These are phyloP conservation scores for Sericinus montela DNA, from an alignment of 2,888 invertebrate genomes.

Conservation along the genomic window DNA sequence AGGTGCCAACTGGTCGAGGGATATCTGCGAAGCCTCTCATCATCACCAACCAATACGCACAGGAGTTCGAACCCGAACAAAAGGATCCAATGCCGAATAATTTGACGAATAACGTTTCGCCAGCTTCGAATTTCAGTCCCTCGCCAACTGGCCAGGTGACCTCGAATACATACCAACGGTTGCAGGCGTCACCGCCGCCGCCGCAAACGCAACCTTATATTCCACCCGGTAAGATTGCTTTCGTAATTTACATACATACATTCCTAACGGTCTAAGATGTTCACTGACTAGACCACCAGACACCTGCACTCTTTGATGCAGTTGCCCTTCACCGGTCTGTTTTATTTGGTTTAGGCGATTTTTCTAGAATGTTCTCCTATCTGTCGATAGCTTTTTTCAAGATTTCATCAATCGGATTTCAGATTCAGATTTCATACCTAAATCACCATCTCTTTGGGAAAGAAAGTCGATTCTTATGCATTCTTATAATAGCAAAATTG, in stretches of 20 bases:
- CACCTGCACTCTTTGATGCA: too few relatives aligned
- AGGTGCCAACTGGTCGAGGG: constrained; percentile 68
- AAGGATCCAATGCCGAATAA: constrained; percentile 43
- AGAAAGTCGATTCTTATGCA: neutral
- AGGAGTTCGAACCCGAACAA: constrained; percentile 65
- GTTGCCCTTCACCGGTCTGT: too few relatives aligned
- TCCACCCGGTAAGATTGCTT: constrained; percentile 53
- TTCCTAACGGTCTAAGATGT: too few relatives aligned
- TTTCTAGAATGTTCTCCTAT: too few relatives aligned
- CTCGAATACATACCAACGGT: constrained; percentile 45
- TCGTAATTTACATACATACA: too few relatives aligned
- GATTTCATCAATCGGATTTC: too few relatives aligned
- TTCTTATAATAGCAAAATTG: too few relatives aligned
- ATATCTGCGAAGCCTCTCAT: constrained; percentile 60
- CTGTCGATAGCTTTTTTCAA: too few relatives aligned
- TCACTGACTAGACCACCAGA: too few relatives aligned
- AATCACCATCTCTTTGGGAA: too few relatives aligned
- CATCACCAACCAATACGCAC: constrained; percentile 72
- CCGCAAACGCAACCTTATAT: constrained; percentile 55
- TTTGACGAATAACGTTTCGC: constrained; percentile 8
- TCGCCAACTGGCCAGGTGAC: constrained; percentile 40
- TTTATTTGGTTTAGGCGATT: too few relatives aligned
- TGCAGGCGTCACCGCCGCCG: constrained; percentile 61
- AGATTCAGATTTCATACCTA: too few relatives aligned
- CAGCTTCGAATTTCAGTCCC: constrained; percentile 37